A percentile compares a stretch with the other conserved stretches of the same genome.
These are phyloP conservation scores for Diarsia brunnea DNA, from an alignment of 2,888 invertebrate species.

Conservation along the genomic window DNA sequence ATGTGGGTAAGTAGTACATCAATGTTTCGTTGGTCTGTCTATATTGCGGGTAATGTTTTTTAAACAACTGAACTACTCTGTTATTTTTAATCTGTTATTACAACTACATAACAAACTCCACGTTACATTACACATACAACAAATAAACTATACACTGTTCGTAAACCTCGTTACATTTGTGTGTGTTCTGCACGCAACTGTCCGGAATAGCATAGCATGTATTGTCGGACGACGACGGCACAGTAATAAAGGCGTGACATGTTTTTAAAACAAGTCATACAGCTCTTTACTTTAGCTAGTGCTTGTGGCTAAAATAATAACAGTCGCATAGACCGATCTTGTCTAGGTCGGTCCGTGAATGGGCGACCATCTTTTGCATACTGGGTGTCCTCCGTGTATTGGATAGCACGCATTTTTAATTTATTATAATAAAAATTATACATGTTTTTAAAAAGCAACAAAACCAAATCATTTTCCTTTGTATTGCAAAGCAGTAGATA, in stretches of 20 bases:
- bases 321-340: too few relatives aligned
- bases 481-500: too few relatives aligned
- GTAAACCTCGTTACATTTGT: not conserved
- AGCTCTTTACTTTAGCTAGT: too few relatives aligned
- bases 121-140: slow-evolving; percentile 6
- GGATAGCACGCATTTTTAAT: too few relatives aligned
- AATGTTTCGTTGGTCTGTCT: not conserved
- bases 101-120: not conserved
- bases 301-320: too few relatives aligned
- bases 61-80: not conserved
- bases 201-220: slow-evolving; percentile 5
- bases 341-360: too few relatives aligned
- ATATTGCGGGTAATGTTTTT: not conserved
- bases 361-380: too few relatives aligned
- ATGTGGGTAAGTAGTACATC: too few relatives aligned
- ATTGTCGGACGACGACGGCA: not conserved
- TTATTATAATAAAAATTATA: too few relatives aligned
- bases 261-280: slow-evolving; percentile 16
- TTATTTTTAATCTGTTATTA: not conserved
- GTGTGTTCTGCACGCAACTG: slow-evolving; percentile 13
- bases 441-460: too few relatives aligned
- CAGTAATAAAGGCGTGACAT: slow-evolving; percentile 23
- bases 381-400: too few relatives aligned
- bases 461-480: too few relatives aligned
- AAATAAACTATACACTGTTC: not conserved